Base-by-base conservation (phyloP, 2,888 invertebrate species). In the Papilio elwesi region DNA sequence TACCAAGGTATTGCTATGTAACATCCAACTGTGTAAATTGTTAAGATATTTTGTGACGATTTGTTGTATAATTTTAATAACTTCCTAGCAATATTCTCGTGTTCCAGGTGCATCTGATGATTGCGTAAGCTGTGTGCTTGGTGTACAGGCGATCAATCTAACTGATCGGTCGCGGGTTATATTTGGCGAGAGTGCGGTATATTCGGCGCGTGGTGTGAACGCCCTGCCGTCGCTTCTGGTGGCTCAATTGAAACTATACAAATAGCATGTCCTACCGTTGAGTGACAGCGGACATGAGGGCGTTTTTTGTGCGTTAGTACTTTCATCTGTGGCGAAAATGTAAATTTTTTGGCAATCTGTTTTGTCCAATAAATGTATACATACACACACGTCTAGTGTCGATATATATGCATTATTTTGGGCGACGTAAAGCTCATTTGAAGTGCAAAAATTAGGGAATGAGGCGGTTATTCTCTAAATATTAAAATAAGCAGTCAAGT, bases 151-250 rank as follows among this genome's bases (percentile, higher is more conserved):
- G 70, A 75, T 70, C 78, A 71, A 73, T 76, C 74, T 73, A 68
- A 74, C 74, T 67, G 71, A 55, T 74, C 75, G 59, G 11, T 8
- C 66, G 51, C 49, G 72, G 59, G 70, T 55, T 74, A 75, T 76
- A 75, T 79, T 80, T 78, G 81, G 74, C 74, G 75, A 26, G 75
- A 26, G 77, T 75, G 78, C 66, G 74, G 74, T 82, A 82, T 81
- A 78, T 81, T 83, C 80, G 80, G 26, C 70, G 47, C 65, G 26
- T 4, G 72, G 79, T 76, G 83, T 81, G 81, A 83, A 82, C 79
- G 83, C 79, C 78, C 83, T 76, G 75, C 71, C 71, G 52, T 76
- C 74, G 74, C 76, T 70, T 78, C 76, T 74, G 73, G 75, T 75
- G 74, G 76, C 47, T 67, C 52, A 70, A 77, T 78, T 76, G 77